Conservation (phyloP, 2,888 invertebrate genomes). For the Ophion costatus region DNA sequence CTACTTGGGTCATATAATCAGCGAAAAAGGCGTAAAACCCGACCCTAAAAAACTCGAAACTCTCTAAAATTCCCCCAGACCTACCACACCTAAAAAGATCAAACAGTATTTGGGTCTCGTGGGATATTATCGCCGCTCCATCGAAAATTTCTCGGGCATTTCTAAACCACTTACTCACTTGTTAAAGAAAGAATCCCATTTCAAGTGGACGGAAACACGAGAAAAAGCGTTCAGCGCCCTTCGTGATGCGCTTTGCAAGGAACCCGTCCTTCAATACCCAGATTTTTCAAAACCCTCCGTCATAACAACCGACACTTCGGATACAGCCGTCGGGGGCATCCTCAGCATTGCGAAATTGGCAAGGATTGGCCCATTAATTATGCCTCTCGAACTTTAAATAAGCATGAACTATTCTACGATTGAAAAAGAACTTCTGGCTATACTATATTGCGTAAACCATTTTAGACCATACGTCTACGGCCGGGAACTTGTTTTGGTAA, state of each 20-base stretch:
- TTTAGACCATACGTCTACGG: constrained; percentile 72
- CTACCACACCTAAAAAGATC: constrained; percentile 64
- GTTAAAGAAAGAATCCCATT: constrained; percentile 38
- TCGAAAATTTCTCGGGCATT: constrained; percentile 62
- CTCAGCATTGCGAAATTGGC: constrained; percentile 73
- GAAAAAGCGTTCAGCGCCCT: constrained; percentile 46
- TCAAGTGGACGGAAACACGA: constrained; percentile 46
- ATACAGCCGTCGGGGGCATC: constrained; percentile 74
- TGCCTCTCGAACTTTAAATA: constrained; percentile 63
- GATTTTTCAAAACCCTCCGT: constrained; percentile 76
- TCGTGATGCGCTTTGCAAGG: constrained; percentile 24
- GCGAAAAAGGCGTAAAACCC: constrained; percentile 72
- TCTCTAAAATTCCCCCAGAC: constrained; percentile 66
- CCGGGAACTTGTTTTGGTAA: constrained; percentile 67
- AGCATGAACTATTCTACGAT: constrained; percentile 57
- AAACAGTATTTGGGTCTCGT: too few species aligned
- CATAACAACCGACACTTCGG: constrained; percentile 76
- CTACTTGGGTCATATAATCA: constrained; percentile 49
- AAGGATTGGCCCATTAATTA: constrained; percentile 73
- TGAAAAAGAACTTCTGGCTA: constrained; percentile 60
- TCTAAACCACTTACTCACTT: constrained; percentile 68
- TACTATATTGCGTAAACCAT: constrained; percentile 67
- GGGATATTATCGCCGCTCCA: too few species aligned
- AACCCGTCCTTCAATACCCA: constrained; percentile 78
- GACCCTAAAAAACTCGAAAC: constrained; percentile 67